Percentiles rank a stretch among this genome's conserved stretches.
Evolutionary conservation across 2,113 vertebrate species (phyloP).

Genomic region (Dasyurus viverrinus): DNA sequence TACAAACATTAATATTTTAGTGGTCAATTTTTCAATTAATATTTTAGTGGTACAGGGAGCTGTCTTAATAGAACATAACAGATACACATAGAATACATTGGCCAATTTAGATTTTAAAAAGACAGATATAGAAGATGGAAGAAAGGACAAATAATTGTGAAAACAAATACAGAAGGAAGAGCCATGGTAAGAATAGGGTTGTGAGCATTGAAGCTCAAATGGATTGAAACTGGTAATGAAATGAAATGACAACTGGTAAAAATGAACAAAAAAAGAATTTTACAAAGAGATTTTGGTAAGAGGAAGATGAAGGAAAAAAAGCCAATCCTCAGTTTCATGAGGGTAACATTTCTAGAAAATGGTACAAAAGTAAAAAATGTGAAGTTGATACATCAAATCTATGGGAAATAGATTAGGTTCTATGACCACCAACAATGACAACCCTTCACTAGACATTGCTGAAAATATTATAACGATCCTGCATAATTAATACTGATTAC

Average conservation of each 20-base stretch:
- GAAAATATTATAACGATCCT: background rate
- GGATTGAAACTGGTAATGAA: background rate
- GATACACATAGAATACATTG: background rate
- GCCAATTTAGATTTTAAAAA: background rate
- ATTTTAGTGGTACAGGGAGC: background rate
- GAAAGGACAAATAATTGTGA: background rate
- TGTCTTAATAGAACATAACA: background rate
- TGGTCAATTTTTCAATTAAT: background rate
- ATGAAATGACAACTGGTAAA: too few relatives aligned
- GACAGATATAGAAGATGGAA: background rate
- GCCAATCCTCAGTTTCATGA: background rate
- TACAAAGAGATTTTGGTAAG: background rate
- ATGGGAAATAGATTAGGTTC: background rate
- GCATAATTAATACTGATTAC: too few relatives aligned
- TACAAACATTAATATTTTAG: background rate
- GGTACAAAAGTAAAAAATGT: background rate
- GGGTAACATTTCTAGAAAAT: background rate
- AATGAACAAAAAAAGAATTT: background rate
- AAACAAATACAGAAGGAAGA: background rate
- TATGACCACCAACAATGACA: background rate
- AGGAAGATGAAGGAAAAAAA: background rate
- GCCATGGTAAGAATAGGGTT: background rate
- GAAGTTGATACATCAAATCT: background rate
- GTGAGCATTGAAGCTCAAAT: background rate
- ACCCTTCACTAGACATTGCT: background rate